Evolutionary conservation across 2,113 vertebrate genomes (phyloP).

Genomic region (Grantiella picta): DNA sequence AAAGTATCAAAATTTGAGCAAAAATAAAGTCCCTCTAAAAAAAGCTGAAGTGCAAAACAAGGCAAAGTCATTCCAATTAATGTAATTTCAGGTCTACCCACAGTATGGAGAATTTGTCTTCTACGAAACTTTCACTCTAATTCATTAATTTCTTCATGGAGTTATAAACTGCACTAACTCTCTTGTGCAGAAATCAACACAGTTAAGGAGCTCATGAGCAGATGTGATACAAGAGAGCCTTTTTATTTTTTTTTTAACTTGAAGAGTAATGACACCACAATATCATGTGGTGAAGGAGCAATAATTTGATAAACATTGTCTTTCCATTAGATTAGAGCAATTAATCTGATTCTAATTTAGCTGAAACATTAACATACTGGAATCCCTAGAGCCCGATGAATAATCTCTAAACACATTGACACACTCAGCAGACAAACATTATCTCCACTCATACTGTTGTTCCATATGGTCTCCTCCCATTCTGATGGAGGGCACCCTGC

Average conservation of each 20-base stretch:
- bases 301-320: constrained; percentile 88
- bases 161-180: constrained; percentile 53
- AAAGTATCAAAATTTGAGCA: neutral
- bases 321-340: constrained; percentile 88
- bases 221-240: constrained; percentile 77
- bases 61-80: constrained; percentile 33
- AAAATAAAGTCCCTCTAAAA: neutral
- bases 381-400: constrained; percentile 82
- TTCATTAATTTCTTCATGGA: constrained; percentile 72
- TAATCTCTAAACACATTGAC: constrained; percentile 86
- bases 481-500: constrained; percentile 83
- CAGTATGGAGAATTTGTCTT: constrained; percentile 56
- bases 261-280: constrained; percentile 81
- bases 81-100: constrained; percentile 29
- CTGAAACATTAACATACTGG: constrained; percentile 79
- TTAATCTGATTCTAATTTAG: constrained; percentile 92
- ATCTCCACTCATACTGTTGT: constrained; percentile 79
- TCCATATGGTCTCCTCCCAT: constrained; percentile 85
- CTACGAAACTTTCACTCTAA: constrained; percentile 67
- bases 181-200: constrained; percentile 56
- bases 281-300: constrained; percentile 81
- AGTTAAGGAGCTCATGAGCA: constrained; percentile 66
- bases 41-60: neutral
- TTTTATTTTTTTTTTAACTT: constrained; percentile 69
- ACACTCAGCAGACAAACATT: constrained; percentile 83